These are phyloP conservation scores for Synergus itoensis DNA, from an alignment of 2,888 invertebrate species.

Conservation along the genomic window DNA sequence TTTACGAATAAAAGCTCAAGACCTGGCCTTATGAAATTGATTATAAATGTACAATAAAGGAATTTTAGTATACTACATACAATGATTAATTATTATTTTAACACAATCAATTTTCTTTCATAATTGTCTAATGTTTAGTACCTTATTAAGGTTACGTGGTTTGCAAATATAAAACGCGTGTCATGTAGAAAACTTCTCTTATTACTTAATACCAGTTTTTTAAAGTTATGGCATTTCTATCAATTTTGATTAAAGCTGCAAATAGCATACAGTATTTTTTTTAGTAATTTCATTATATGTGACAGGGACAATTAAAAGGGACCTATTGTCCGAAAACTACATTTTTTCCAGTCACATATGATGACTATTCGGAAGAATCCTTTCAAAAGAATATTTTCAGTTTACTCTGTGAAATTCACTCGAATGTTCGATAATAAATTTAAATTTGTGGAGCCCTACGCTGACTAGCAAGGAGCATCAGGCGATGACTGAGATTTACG, in stretches of 20 bases:
- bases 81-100: not conserved
- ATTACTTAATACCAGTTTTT: not conserved
- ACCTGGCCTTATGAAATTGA: not conserved
- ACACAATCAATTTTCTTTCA: not conserved
- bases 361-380: not conserved
- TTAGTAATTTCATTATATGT: not conserved
- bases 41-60: not conserved
- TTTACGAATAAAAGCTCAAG: not conserved
- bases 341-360: no score
- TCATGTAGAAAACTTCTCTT: not conserved
- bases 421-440: not conserved
- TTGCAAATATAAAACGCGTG: not conserved
- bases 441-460: conserved; percentile 57
- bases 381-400: not conserved
- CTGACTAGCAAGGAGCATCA: conserved; percentile 78
- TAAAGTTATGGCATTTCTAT: not conserved
- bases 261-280: not conserved
- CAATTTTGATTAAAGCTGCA: not conserved
- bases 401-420: not conserved
- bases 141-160: not conserved
- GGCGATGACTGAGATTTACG: conserved; percentile 82
- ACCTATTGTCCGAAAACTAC: no score
- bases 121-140: not conserved
- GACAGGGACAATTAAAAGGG: no score
- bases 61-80: not conserved